A percentile compares a stretch with the other conserved stretches of the same genome.
phyloP scores from a whole-genome alignment of 2,888 invertebrate species.

The Lepidocyrtoides sp. region DNA sequence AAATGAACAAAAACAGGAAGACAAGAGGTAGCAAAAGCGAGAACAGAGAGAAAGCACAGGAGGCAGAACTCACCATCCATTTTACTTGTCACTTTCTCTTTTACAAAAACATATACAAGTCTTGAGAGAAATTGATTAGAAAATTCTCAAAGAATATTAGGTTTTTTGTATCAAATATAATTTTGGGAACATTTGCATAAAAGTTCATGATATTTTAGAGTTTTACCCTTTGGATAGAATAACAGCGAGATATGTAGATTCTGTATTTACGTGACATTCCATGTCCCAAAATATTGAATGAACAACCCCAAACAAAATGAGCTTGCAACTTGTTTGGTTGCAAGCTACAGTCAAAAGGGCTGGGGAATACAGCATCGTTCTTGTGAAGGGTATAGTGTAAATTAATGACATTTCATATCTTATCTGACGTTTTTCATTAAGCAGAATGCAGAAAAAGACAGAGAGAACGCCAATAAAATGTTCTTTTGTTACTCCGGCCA shows the following conservation, averaged over 20 bases:
- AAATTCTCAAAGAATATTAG: neutral
- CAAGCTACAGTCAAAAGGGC: no score
- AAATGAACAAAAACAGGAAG: neutral
- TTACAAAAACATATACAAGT: neutral
- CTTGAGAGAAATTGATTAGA: neutral
- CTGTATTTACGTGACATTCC: no score
- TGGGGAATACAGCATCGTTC: no score
- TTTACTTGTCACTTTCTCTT: neutral
- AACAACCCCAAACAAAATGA: no score
- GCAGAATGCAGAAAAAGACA: neutral
- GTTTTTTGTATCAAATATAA: neutral
- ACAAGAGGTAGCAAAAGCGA: neutral
- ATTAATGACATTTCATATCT: slow-evolving; percentile 71
- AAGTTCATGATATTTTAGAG: no score
- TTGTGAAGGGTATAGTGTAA: slow-evolving; percentile 11
- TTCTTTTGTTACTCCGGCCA: neutral
- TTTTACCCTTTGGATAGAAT: no score
- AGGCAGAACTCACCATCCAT: slow-evolving; percentile 1
- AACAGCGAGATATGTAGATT: no score
- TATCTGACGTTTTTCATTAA: slow-evolving; percentile 72
- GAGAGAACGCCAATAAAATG: slow-evolving; percentile 11
- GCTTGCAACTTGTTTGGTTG: no score
- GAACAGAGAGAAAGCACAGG: neutral
- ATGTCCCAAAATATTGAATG: no score
- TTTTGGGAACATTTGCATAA: neutral